phyloP scores from a whole-genome alignment of 2,797 vertebrate genomes.

The Morelia viridis region DNA sequence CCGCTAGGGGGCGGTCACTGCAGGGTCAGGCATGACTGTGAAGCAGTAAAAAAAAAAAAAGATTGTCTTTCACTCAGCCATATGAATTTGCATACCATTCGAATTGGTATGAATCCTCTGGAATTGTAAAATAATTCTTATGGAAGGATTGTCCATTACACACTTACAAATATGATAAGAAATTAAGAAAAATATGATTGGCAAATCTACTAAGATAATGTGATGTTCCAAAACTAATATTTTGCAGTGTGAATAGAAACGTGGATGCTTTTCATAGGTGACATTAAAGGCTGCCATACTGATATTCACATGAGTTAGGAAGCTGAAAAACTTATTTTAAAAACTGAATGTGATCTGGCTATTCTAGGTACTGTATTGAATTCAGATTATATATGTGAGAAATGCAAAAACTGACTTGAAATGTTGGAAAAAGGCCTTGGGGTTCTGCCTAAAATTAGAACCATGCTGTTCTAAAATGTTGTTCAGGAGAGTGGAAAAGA shows the following conservation, averaged over 20 bases:
- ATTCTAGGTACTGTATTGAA: background rate
- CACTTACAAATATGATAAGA: background rate
- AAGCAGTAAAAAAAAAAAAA: no score
- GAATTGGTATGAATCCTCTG: background rate
- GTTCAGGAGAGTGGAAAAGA: conserved; percentile 10
- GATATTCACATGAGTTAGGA: background rate
- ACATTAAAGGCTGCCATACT: background rate
- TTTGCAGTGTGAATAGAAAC: background rate
- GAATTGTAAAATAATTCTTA: background rate
- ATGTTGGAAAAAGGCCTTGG: conserved; percentile 2
- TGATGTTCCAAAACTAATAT: background rate
- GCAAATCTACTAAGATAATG: background rate
- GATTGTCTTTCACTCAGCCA: background rate
- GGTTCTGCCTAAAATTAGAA: conserved; percentile 30
- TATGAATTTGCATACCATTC: background rate
- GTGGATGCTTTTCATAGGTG: background rate
- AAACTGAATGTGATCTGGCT: background rate
- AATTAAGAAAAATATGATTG: background rate
- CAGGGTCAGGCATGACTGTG: no score
- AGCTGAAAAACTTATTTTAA: background rate
- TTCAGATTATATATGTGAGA: background rate
- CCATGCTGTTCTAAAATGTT: conserved; percentile 4
- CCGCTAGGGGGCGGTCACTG: no score
- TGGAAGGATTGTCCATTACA: background rate
- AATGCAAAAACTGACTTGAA: background rate